Evolutionary conservation across 2,113 vertebrate species (phyloP), one percentile per base, ranked within the genome.

Genomic region (Typhlomys cinereus): DNA sequence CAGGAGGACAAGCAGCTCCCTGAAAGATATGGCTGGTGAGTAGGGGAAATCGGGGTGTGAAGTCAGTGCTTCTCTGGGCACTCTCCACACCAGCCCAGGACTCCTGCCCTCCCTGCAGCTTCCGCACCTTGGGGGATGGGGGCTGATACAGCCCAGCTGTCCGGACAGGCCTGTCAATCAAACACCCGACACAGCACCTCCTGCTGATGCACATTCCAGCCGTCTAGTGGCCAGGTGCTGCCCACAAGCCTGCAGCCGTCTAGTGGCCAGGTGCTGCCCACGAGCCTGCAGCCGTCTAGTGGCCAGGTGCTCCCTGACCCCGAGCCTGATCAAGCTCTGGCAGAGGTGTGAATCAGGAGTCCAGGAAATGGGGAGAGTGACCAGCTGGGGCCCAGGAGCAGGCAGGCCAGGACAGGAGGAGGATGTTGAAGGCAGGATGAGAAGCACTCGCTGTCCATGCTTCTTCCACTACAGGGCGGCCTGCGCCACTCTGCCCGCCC

Each of bases 121-220:
- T 66, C 1, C 75, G 61, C 90, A 27, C 50, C 79, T 79, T 61
- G 5, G 85, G 90, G 87, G 6, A 0, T 2, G 5, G 64, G 25
- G 93, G 90, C n/a, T 92, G 96, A 97, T 87, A 17, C 71, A 83
- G 93, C 61, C 97, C 98, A 97, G 97, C 98, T 95, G 97, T 94
- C 95, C 1, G 85, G 96, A 91, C 95, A 67, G 96, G 95, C 83
- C 88, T 10, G 95, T 97, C 92, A 95, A 97, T 98, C 97, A 97
- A 89, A 92, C 80, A 81, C 82, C 27, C 46, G 1, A 44, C 70
- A 79, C 9, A 1, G 44, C 23, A 0, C 12, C 74, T 64, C 52
- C 84, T 20, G 9, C 2, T 0, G 17, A 34, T n/a, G n/a, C n/a
- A n/a, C n/a, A n/a, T n/a, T n/a, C n/a, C n/a, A n/a, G n/a, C n/a